phyloP scores from a whole-genome alignment of 2,113 vertebrate species.

The Ursus arctos region DNA sequence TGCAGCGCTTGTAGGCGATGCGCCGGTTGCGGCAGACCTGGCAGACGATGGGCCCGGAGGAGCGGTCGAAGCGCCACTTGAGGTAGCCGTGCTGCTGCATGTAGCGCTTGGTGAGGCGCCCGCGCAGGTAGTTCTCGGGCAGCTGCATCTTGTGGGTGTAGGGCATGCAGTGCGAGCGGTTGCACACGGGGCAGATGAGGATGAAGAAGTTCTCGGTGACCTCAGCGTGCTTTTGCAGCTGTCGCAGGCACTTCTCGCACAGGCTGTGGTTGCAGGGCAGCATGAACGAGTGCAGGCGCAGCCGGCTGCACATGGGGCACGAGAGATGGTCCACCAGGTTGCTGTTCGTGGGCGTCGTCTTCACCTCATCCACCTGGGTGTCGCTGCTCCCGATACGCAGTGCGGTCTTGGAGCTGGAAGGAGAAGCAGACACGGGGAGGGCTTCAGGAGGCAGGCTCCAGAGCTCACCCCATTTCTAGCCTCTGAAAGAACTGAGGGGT shows the following conservation, averaged over 20 bases:
- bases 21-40: conserved; percentile 80
- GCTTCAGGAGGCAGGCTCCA: background rate
- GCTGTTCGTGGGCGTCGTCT: accelerated
- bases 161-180: conserved; percentile 82
- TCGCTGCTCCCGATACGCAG: conserved; percentile 58
- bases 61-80: conserved; percentile 84
- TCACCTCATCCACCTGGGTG: background rate
- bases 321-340: conserved; percentile 75
- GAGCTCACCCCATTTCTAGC: accelerated
- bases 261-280: conserved; percentile 86
- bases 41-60: conserved; percentile 69
- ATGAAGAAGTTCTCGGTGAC: conserved; percentile 84
- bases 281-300: conserved; percentile 85
- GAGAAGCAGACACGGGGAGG: background rate
- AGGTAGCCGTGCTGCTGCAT: conserved; percentile 81
- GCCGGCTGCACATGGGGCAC: conserved; percentile 82
- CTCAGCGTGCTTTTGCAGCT: conserved; percentile 76
- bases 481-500: background rate
- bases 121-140: conserved; percentile 83
- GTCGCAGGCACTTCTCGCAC: conserved; percentile 79
- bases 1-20: conserved; percentile 80
- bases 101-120: conserved; percentile 85
- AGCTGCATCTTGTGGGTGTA: conserved; percentile 83
- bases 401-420: conserved; percentile 72
- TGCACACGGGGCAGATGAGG: conserved; percentile 83